Conservation (phyloP, 35 echinoderm and acorn worm genomes). For the Nesometra sesokonis region DNA sequence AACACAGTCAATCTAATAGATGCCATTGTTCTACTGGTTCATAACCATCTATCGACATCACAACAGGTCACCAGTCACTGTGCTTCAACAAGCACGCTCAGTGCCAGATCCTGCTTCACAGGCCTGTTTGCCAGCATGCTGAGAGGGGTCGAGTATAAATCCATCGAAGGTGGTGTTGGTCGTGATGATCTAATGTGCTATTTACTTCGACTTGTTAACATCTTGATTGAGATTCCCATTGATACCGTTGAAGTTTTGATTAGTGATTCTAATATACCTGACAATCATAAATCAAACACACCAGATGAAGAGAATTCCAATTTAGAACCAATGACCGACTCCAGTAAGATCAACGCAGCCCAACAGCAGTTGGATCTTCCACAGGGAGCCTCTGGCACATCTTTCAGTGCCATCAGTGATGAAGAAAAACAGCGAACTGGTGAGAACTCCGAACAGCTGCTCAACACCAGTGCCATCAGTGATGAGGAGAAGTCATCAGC, state of each 20-base stretch:
- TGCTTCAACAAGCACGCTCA: conserved; percentile 13
- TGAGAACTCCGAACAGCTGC: neutral
- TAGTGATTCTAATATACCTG: neutral
- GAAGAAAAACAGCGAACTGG: conserved; percentile 81
- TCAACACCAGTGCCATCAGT: neutral
- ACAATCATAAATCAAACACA: neutral
- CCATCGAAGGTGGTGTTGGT: conserved; percentile 29
- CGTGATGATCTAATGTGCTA: conserved; percentile 72
- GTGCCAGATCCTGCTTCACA: conserved; percentile 33
- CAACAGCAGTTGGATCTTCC: conserved; percentile 1
- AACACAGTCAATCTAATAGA: conserved; percentile 43
- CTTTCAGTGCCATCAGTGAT: conserved; percentile 53
- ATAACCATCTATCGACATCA: conserved; percentile 28
- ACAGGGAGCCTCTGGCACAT: neutral
- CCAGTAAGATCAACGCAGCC: conserved; percentile 23
- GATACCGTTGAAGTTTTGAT: neutral
- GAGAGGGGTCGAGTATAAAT: conserved; percentile 16
- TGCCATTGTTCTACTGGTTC: conserved; percentile 23
- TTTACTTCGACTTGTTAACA: conserved; percentile 64
- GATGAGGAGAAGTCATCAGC: neutral
- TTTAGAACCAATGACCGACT: conserved; percentile 30
- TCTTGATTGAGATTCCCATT: neutral
- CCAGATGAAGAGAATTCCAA: neutral
- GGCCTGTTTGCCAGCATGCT: conserved; percentile 56
- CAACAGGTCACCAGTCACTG: conserved; percentile 26